Evolutionary conservation across 64 coral and sea anemone species (phyloP).

Genomic region (Actinia tenebrosa): DNA sequence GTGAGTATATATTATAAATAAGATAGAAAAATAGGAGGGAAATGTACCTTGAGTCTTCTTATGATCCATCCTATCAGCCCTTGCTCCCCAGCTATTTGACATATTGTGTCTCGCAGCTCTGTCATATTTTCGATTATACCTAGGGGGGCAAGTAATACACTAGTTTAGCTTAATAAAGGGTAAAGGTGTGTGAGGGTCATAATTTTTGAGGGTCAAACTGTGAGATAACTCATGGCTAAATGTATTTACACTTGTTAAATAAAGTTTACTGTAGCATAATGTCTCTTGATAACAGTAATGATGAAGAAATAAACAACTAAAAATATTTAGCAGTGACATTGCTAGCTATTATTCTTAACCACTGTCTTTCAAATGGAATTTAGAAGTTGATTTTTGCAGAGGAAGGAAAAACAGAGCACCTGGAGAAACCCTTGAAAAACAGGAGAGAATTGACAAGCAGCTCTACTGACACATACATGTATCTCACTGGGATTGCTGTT

Average conservation of each 20-base stretch:
- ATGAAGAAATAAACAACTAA: too few relatives aligned
- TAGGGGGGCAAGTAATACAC: not conserved
- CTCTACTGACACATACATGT: too few relatives aligned
- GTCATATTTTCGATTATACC: constrained; percentile 98
- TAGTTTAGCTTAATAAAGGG: not conserved
- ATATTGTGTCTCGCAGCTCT: constrained; percentile 63
- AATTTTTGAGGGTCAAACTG: too few relatives aligned
- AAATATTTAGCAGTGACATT: too few relatives aligned
- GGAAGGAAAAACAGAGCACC: not conserved
- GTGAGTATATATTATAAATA: not conserved
- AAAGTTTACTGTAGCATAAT: too few relatives aligned
- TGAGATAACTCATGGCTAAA: too few relatives aligned
- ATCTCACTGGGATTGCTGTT: too few relatives aligned
- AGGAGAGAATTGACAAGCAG: not conserved
- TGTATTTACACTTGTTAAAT: too few relatives aligned
- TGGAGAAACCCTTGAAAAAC: not conserved
- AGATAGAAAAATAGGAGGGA: not conserved
- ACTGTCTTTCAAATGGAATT: too few relatives aligned
- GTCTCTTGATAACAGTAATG: too few relatives aligned
- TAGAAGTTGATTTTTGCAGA: too few relatives aligned
- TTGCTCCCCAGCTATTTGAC: constrained; percentile 80
- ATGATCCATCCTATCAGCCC: constrained; percentile 84
- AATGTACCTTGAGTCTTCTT: constrained; percentile 82
- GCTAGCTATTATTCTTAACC: too few relatives aligned
- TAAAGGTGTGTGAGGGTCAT: not conserved